phyloP scores from a whole-genome alignment of 2,888 invertebrate genomes.

The Tiliacea citrago region DNA sequence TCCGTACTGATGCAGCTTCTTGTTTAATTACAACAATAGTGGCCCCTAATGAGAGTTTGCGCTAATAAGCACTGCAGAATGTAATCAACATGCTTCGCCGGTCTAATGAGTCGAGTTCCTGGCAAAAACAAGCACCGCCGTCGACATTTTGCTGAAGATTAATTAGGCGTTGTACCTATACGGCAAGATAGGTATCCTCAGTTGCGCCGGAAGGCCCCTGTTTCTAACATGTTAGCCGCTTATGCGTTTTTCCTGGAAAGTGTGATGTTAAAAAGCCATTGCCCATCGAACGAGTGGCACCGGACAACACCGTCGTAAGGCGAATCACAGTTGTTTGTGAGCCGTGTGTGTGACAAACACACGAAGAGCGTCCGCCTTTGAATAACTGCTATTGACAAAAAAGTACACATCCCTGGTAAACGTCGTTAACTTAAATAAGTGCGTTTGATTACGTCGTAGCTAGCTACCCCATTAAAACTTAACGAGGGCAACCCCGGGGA shows the following conservation, averaged over 20 bases:
- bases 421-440: conserved; percentile 90
- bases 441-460: conserved; percentile 90
- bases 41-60: conserved; percentile 90
- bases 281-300: conserved; percentile 59
- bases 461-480: conserved; percentile 91
- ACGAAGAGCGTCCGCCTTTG: conserved; percentile 67
- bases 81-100: conserved; percentile 90
- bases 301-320: conserved; percentile 63
- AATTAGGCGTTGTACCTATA: conserved; percentile 87
- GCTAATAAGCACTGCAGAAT: conserved; percentile 90
- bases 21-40: conserved; percentile 91
- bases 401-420: conserved; percentile 85
- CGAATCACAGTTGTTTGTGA: conserved; percentile 69
- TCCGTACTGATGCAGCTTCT: conserved; percentile 84
- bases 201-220: conserved; percentile 77
- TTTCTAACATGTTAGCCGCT: conserved; percentile 77
- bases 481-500: conserved; percentile 90
- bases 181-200: conserved; percentile 75
- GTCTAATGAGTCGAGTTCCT: conserved; percentile 90
- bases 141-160: conserved; percentile 89
- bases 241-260: conserved; percentile 79
- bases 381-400: conserved; percentile 85
- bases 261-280: conserved; percentile 66
- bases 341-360: conserved; percentile 64
- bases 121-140: conserved; percentile 87